Evolutionary conservation across 92 coral and sea anemone genomes (phyloP), one percentile per base, ranked within the genome.

Genomic region (Diadumene lineata): DNA sequence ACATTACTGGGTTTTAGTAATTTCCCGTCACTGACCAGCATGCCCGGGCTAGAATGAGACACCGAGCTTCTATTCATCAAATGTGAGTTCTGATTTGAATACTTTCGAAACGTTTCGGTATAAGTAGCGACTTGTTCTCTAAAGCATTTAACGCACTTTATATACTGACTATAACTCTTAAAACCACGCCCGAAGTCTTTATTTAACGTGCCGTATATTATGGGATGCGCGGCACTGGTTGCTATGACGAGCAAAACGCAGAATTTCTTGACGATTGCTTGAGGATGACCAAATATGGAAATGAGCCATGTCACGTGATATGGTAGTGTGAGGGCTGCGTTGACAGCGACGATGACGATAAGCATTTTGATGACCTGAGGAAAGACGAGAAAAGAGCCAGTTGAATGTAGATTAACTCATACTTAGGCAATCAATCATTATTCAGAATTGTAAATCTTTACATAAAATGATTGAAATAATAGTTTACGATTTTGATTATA

Each of bases 281-380:
- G 69, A 19, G 91, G 90, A 64, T 89, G 77, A 25, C 98, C 98
- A 79, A 80, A 92, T 28, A 87, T 84, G 72, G 90, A 78, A 27
- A 86, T 50, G 43, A 89, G 78, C 98, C 98, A 92, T 28, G 96
- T 84, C 86, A 92, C 75, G 84, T 92, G 98, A 74, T 91, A 89
- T 22, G 98, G 98, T 15, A 92, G 81, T 23, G 98, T 92, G 19
- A 80, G 79, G 65, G 73, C 70, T 3, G 90, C 90, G 50, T 92
- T 84, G 7, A 89, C 98, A 11, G 84, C 91, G 24, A 91, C 98
- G 10, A 92, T 86, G 30, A 81, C 87, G 48, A 87, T 79, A 4
- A 92, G 62, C 96, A 92, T 89, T 30, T 79, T 86, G 11, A 89
- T 84, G 13, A 90, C 89, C 98, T 92, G 73, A 6, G 2, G 64